These are phyloP conservation scores for Triplophysa yarkandensis DNA, from an alignment of 2,797 vertebrate genomes.

Conservation along the genomic window DNA sequence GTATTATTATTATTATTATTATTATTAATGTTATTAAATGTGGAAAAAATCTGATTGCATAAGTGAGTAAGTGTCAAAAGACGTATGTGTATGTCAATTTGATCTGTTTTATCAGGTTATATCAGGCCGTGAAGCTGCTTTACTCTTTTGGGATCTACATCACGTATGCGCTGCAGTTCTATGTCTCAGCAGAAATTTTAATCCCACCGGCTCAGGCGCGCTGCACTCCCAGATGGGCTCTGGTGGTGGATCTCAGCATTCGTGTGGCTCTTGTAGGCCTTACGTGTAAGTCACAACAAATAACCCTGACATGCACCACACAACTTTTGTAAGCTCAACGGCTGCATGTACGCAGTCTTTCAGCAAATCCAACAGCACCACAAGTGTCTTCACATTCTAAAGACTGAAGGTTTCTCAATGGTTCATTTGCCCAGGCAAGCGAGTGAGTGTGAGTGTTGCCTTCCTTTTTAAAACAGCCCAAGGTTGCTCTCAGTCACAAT, in stretches of 20 bases:
- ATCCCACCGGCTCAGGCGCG: constrained; percentile 77
- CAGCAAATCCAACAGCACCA: not conserved
- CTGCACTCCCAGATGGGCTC: constrained; percentile 73
- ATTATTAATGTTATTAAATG: no score
- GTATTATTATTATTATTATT: no score
- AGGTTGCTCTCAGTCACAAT: constrained; percentile 33
- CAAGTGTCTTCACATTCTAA: not conserved
- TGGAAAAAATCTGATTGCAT: no score
- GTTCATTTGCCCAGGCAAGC: constrained; percentile 10
- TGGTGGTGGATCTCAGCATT: constrained; percentile 78
- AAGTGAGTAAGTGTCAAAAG: no score
- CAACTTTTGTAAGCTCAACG: not conserved
- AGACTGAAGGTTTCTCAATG: constrained; percentile 14
- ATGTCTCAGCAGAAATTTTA: constrained; percentile 91
- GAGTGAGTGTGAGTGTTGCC: not conserved
- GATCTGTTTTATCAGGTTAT: constrained; percentile 77
- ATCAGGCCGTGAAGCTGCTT: constrained; percentile 93
- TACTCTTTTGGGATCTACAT: constrained; percentile 94
- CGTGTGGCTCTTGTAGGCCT: constrained; percentile 81
- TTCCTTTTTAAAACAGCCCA: constrained; percentile 4
- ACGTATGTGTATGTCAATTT: not conserved
- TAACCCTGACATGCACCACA: not conserved
- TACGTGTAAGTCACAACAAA: constrained; percentile 85
- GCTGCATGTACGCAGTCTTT: not conserved
- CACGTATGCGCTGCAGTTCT: constrained; percentile 95